Percentiles rank a stretch among this genome's conserved stretches.
These are phyloP conservation scores for Caenorhabditis sp. DNA, from an alignment of 2,888 invertebrate genomes.

Conservation along the genomic window DNA sequence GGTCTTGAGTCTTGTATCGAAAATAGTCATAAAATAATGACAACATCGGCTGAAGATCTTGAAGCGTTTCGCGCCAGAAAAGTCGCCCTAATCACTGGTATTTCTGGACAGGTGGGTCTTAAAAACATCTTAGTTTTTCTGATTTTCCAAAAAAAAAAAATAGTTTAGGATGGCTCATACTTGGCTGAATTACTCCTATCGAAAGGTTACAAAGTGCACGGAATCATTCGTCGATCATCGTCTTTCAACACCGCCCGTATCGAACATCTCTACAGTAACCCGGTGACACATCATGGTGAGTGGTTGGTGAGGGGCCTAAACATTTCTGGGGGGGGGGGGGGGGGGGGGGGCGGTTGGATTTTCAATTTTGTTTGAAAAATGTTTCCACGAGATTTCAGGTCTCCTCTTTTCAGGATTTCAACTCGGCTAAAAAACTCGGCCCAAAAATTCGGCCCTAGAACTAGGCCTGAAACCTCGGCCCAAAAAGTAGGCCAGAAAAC, in stretches of 20 bases:
- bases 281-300: slow-evolving; percentile 80
- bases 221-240: slow-evolving; percentile 83
- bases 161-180: slow-evolving; percentile 87
- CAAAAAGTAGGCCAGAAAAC: not conserved
- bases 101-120: slow-evolving; percentile 89
- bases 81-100: slow-evolving; percentile 92
- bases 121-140: slow-evolving; percentile 1
- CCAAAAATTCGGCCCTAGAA: too few relatives aligned
- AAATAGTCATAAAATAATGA: slow-evolving; percentile 45
- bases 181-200: slow-evolving; percentile 89
- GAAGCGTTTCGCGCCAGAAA: slow-evolving; percentile 69
- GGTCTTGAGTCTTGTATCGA: slow-evolving; percentile 57
- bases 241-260: slow-evolving; percentile 92
- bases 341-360: too few relatives aligned
- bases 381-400: too few relatives aligned
- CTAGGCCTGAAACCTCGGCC: not conserved
- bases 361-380: too few relatives aligned
- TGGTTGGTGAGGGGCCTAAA: slow-evolving; percentile 2
- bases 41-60: slow-evolving; percentile 54
- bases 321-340: too few relatives aligned
- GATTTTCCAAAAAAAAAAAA: too few relatives aligned
- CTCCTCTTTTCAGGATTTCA: too few relatives aligned
- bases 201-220: slow-evolving; percentile 90
- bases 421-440: too few relatives aligned
- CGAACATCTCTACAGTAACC: slow-evolving; percentile 91